Base-by-base conservation (phyloP, 2,113 vertebrate genomes). In the Lycaon pictus region DNA sequence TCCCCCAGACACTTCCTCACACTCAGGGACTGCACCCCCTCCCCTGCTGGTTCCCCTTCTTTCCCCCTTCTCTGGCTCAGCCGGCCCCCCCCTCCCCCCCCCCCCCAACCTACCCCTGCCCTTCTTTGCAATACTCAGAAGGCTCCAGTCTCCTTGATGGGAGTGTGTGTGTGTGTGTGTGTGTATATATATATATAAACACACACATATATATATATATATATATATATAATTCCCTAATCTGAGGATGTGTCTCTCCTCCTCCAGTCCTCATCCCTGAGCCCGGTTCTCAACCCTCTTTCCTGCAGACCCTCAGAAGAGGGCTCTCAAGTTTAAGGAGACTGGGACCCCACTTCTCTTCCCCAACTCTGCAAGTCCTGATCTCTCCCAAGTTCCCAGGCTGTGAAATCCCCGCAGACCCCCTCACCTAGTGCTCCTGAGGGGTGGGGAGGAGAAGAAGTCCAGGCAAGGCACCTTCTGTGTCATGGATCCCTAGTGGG, bases 321-420 rank as follows among this genome's bases (percentile, higher is more conserved):
- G n/a, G 84, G 37, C 74, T 95, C 94, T 97, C 96, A 97, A 98
- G 96, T 97, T 98, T 90, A 96, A 96, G 90, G 90, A 97, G 90
- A 79, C 93, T 93, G 35, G 80, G 83, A 97, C 27, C 95, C 83
- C 80, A 93, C 85, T 96, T 93, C 65, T 94, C 79, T 92, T 62
- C 48, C 95, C 85, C 79, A 97, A 95, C 96, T 97, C 90, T 96
- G 22, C 3, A 96, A 96, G 94, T 94, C 92, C 87, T 98, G 86
- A 77, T 89, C 53, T 88, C 48, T 96, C 71, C 71, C 94, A 97
- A 97, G 86, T 96, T 97, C 83, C 90, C 67, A 96, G 76, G 32
- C 72, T 97, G 67, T 9, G 43, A 37, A 90, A 93, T 51, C 60
- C 35, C 92, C 53, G 43, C 60, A 95, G 65, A 93, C 63, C 87